These are phyloP conservation scores for Drosophila rubida DNA, from an alignment of 2,888 invertebrate species.

Conservation along the genomic window DNA sequence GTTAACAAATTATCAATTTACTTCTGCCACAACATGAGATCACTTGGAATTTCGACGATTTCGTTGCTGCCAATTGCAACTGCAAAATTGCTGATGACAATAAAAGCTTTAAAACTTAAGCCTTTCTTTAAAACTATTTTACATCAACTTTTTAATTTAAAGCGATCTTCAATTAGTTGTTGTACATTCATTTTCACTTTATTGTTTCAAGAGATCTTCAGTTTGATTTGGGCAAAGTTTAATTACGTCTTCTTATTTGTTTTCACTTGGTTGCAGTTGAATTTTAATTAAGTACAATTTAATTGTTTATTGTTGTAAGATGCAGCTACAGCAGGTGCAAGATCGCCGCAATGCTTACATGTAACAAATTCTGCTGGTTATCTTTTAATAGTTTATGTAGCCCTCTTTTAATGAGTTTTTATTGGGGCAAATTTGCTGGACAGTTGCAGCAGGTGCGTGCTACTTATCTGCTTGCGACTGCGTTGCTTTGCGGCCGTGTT, in stretches of 20 bases:
- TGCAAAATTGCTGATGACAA: neutral
- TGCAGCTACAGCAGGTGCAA: constrained; percentile 13
- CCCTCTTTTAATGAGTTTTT: constrained; percentile 52
- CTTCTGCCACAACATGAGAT: constrained; percentile 14
- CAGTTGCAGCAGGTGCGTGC: constrained; percentile 45
- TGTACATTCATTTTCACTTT: no score
- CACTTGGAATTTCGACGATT: constrained; percentile 9
- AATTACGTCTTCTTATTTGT: no score
- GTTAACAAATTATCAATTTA: neutral
- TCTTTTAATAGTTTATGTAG: constrained; percentile 32
- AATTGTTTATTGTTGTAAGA: no score
- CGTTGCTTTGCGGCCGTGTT: constrained; percentile 47
- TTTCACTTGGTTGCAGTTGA: neutral
- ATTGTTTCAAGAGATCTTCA: no score
- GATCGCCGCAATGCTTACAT: constrained; percentile 37
- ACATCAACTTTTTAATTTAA: neutral
- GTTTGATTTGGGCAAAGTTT: no score
- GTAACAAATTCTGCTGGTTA: constrained; percentile 45
- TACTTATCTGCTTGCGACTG: constrained; percentile 34
- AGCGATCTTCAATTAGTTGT: neutral
- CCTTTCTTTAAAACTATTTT: no score
- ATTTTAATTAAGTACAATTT: neutral
- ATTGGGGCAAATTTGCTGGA: constrained; percentile 52
- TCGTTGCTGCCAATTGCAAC: constrained; percentile 13
- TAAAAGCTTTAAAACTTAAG: neutral